Conservation (phyloP, 2,888 invertebrate species). For the Panopea generosa region DNA sequence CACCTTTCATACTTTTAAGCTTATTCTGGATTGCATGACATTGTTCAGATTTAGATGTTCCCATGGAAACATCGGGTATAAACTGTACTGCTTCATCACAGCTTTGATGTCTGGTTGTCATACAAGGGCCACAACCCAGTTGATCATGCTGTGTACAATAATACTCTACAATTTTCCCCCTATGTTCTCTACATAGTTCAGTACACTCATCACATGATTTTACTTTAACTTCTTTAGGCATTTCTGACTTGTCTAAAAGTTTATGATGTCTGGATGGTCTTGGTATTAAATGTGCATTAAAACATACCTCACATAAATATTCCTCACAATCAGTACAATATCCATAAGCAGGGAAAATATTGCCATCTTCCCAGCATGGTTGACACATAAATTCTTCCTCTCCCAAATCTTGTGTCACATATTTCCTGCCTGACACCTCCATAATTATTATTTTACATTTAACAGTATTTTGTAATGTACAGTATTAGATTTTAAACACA, state of each 20-base stretch:
- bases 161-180: neutral
- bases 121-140: neutral
- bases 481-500: no score
- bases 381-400: conserved; percentile 1
- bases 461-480: no score
- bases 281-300: neutral
- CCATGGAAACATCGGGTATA: no score
- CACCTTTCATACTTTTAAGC: no score
- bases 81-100: no score
- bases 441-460: no score
- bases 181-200: neutral
- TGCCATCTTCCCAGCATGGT: neutral
- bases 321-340: conserved; percentile 1
- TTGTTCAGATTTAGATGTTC: no score
- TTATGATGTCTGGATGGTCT: neutral
- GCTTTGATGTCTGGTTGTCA: neutral
- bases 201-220: neutral
- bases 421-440: no score
- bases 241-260: neutral
- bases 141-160: neutral
- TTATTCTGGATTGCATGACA: no score
- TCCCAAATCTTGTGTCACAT: no score
- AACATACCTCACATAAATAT: neutral
- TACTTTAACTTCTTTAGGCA: neutral
- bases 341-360: neutral